Base-by-base conservation (phyloP, 2,888 invertebrate species). In the Philaethria dido region DNA sequence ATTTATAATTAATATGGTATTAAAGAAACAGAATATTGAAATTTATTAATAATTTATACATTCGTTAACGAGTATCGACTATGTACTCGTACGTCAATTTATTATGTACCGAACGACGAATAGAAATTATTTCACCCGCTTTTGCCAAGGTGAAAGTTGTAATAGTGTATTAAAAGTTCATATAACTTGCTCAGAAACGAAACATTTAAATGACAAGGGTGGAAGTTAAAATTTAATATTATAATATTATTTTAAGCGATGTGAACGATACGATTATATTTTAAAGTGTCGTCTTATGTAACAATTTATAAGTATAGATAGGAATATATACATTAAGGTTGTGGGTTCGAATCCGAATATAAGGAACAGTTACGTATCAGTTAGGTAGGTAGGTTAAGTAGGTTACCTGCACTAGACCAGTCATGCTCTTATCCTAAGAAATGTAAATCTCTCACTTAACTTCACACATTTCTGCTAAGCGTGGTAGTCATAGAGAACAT, bases 121-220 rank as follows among this genome's bases (percentile, higher is more conserved):
- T 29, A 16, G 16, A 52, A 16, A 52, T 52, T 11, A 52, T 33
- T 29, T 52, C 16, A 16, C 29, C 52, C 29, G 52, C 52, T 16
- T 13, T 33, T 29, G 16, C 13, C 29, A 50, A 52, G 22, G 57
- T 11, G 42, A 57, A 42, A 57, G 55, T 57, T 57, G 42, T 57
- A 42, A 57, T 57, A 57, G 57, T 57, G 57, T 57, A 57, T 42
- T 57, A 57, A 57, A 57, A 57, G 42, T 42, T 57, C 22, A 25
- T 16, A 29, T 18, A 29, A 52, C 52, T 22, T 57, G n/a, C 42
- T 25, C 22, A 42, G 22, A 42, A 42, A 42, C 2, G 22, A 39
- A 9, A 42, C 22, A n/a, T 6, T 39, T 8, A 20, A 36, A 16
- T 54, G n/a, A 25, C n/a, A 52, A 29, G 29, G 29, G 16, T 52